phyloP scores from a whole-genome alignment of 2,888 invertebrate species.

The Tuta absoluta region DNA sequence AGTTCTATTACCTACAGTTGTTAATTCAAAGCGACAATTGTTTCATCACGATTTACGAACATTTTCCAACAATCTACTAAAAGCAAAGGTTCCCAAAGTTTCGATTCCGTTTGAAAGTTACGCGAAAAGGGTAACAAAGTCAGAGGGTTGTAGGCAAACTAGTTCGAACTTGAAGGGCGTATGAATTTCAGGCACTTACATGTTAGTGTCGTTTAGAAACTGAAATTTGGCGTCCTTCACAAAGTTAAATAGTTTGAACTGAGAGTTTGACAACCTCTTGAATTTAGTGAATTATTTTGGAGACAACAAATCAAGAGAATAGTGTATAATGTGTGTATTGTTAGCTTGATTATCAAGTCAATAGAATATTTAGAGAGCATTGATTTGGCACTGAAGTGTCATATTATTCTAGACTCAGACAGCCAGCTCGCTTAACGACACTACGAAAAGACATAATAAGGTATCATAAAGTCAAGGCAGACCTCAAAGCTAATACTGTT shows the following conservation, averaged over 20 bases:
- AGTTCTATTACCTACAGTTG: slow-evolving; percentile 11
- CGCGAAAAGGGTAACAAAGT: slow-evolving; percentile 17
- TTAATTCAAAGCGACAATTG: slow-evolving; percentile 56
- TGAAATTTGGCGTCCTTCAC: background rate
- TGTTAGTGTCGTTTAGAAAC: background rate
- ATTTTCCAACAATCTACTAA: slow-evolving; percentile 46
- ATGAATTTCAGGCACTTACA: slow-evolving; percentile 12
- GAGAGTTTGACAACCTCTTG: slow-evolving; percentile 3
- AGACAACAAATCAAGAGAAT: slow-evolving; percentile 1
- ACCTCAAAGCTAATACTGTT: background rate
- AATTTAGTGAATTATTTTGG: background rate
- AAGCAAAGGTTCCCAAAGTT: slow-evolving; percentile 9
- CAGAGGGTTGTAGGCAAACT: slow-evolving; percentile 11
- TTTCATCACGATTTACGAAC: slow-evolving; percentile 61
- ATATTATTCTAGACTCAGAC: background rate
- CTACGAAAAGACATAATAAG: background rate
- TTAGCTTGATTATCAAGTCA: background rate
- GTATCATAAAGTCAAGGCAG: background rate
- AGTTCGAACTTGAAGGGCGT: background rate
- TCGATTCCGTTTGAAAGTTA: background rate
- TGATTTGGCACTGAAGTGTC: background rate
- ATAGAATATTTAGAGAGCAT: background rate
- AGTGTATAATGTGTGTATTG: background rate
- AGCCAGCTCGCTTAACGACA: background rate
- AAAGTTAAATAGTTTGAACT: background rate